phyloP scores from a whole-genome alignment of 2,888 invertebrate species.

The Polyommatus iphigenia region DNA sequence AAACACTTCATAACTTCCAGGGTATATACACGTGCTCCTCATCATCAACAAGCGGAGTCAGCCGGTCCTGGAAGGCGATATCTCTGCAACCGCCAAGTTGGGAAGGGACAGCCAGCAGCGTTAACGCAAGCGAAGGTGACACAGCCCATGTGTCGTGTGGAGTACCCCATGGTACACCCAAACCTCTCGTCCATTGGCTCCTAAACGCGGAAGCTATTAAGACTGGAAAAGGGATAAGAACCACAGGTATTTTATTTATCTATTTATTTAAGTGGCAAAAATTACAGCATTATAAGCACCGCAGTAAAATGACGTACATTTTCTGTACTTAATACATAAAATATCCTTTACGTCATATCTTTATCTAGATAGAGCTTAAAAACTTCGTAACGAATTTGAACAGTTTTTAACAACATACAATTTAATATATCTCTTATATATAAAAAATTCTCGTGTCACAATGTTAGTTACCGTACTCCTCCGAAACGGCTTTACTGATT shows the following conservation, averaged over 20 bases:
- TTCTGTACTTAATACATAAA: too few species aligned
- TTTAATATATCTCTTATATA: too few species aligned
- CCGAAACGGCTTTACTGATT: too few species aligned
- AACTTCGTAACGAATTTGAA: too few species aligned
- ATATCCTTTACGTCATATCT: too few species aligned
- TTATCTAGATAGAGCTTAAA: too few species aligned
- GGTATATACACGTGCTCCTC: constrained; percentile 90
- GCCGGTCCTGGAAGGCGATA: constrained; percentile 68
- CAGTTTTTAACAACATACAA: too few species aligned
- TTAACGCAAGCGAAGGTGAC: constrained; percentile 76
- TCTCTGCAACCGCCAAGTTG: constrained; percentile 70
- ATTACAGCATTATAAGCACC: too few species aligned
- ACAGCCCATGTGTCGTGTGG: constrained; percentile 75
- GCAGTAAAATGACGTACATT: too few species aligned
- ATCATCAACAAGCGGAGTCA: constrained; percentile 85
- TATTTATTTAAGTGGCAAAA: not conserved
- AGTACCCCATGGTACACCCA: constrained; percentile 84
- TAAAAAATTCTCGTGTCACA: too few species aligned
- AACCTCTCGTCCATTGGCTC: constrained; percentile 90
- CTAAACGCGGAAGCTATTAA: constrained; percentile 88
- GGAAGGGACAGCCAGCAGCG: constrained; percentile 75
- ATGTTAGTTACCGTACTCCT: too few species aligned
- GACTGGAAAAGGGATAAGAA: constrained; percentile 57
- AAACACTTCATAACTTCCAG: constrained; percentile 52
- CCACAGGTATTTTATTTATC: constrained; percentile 50